phyloP scores from a whole-genome alignment of 1,140 invertebrate genomes.

The Drosophila guanche region DNA sequence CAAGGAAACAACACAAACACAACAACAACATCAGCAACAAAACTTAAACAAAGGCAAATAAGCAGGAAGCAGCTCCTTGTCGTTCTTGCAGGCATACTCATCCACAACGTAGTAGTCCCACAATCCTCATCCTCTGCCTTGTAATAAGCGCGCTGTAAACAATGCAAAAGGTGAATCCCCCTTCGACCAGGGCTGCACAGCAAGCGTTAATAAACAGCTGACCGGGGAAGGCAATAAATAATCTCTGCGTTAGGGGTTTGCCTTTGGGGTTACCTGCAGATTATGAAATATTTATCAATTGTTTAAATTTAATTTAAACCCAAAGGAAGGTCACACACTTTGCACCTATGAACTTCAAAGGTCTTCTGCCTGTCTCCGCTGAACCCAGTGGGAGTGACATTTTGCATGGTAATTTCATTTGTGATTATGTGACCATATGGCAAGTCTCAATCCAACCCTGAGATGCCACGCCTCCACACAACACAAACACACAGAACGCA shows the following conservation, averaged over 20 bases:
- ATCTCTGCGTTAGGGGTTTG: not conserved
- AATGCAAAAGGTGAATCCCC: constrained; percentile 51
- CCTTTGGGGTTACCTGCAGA: too few species aligned
- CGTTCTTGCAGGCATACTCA: too few species aligned
- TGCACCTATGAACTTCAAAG: too few species aligned
- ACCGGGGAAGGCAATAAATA: not conserved
- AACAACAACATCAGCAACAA: constrained; percentile 54
- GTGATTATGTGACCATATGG: too few species aligned
- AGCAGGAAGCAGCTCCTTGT: constrained; percentile 56
- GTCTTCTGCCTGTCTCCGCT: too few species aligned
- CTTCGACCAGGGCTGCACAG: constrained; percentile 26
- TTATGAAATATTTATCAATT: too few species aligned
- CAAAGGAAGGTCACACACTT: too few species aligned
- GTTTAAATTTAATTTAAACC: too few species aligned
- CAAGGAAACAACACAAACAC: constrained; percentile 36
- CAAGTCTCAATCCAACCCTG: too few species aligned
- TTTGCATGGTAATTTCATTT: not conserved
- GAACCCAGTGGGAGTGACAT: not conserved
- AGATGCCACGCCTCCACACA: not conserved
- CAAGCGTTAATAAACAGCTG: not conserved
- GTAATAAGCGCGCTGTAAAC: constrained; percentile 68
- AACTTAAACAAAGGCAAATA: constrained; percentile 69
- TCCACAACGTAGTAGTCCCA: constrained; percentile 1
- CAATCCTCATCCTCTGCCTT: constrained; percentile 12
- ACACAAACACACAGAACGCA: not conserved